phyloP scores from a whole-genome alignment of 1,140 invertebrate species.

The Magallana ariakensis region DNA sequence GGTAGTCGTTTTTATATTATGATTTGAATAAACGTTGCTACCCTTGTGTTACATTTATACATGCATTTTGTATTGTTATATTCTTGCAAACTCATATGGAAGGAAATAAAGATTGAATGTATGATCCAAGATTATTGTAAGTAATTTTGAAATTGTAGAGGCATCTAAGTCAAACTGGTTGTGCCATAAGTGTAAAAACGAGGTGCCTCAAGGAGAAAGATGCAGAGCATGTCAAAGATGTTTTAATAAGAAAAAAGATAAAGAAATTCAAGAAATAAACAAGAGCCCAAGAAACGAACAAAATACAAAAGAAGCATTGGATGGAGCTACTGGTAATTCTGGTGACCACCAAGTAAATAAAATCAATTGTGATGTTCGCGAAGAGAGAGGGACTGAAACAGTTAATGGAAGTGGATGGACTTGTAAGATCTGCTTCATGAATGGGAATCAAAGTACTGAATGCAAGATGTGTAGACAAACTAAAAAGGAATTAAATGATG shows the following conservation, averaged over 20 bases:
- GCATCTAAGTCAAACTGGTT: neutral
- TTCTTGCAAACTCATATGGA: too few species aligned
- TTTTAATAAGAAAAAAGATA: constrained; percentile 6
- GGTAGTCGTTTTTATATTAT: too few species aligned
- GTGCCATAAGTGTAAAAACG: neutral
- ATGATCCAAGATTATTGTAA: too few species aligned
- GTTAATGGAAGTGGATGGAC: neutral
- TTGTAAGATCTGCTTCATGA: neutral
- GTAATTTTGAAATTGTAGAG: neutral
- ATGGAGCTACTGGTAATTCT: neutral
- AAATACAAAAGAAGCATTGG: neutral
- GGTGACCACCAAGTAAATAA: neutral
- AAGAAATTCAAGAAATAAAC: neutral
- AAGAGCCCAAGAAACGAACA: neutral
- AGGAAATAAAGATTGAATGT: too few species aligned
- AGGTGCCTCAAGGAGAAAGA: neutral
- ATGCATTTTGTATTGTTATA: too few species aligned
- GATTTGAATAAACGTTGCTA: too few species aligned
- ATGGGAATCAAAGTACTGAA: neutral
- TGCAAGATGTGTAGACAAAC: neutral
- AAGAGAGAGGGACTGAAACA: neutral
- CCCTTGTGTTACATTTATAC: too few species aligned
- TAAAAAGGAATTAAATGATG: neutral
- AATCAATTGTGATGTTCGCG: neutral
- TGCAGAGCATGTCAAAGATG: neutral